phyloP scores from a whole-genome alignment of 2,113 vertebrate genomes.

The Archilochus colubris region DNA sequence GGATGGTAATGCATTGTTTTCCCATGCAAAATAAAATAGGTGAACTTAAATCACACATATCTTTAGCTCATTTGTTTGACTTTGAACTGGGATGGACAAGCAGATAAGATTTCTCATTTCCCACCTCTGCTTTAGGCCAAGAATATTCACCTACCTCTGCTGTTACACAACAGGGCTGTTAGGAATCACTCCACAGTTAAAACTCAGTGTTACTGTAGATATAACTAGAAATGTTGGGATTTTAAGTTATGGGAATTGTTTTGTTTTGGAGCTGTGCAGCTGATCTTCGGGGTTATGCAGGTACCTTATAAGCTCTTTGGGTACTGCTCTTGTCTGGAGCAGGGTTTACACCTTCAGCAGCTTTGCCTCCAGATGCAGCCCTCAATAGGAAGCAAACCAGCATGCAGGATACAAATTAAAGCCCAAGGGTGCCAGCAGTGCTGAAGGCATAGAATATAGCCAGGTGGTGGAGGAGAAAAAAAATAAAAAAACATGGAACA shows the following conservation, averaged over 20 bases:
- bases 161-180: background rate
- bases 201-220: background rate
- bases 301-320: background rate
- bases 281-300: background rate
- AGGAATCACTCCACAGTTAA: background rate
- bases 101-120: constrained; percentile 9
- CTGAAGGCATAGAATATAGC: background rate
- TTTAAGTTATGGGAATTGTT: background rate
- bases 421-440: background rate
- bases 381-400: background rate
- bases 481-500: background rate
- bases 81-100: constrained; percentile 25
- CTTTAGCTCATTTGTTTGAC: constrained; percentile 24
- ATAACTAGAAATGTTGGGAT: background rate
- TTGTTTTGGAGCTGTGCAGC: background rate
- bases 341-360: background rate
- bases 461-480: background rate
- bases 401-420: background rate
- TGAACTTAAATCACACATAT: background rate
- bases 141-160: background rate
- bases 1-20: background rate
- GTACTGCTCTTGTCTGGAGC: background rate
- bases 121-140: constrained; percentile 19
- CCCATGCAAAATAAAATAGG: background rate
- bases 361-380: background rate